Percentiles rank a stretch among this genome's conserved stretches.
phyloP scores from a whole-genome alignment of 2,888 invertebrate species.

The Lasioglossum calceatum region DNA sequence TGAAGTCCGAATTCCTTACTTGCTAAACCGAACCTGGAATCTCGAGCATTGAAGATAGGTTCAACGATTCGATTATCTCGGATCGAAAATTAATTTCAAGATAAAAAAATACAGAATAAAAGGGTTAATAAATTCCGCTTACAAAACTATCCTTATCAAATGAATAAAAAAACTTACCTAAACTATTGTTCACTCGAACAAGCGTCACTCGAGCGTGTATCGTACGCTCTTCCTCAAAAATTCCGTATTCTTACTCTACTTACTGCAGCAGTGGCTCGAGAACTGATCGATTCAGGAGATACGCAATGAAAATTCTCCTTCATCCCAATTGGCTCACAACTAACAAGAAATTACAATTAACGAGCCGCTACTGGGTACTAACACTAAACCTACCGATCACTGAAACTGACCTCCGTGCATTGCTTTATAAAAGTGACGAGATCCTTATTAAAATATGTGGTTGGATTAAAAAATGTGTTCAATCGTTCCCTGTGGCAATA shows the following conservation, averaged over 20 bases:
- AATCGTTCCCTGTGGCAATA: neutral
- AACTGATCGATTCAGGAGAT: neutral
- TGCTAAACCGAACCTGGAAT: neutral
- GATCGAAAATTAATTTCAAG: neutral
- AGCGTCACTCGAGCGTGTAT: neutral
- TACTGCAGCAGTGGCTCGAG: neutral
- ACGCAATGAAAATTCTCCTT: neutral
- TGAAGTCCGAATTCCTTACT: neutral
- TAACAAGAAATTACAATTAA: neutral
- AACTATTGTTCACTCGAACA: constrained; percentile 10
- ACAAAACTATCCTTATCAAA: neutral
- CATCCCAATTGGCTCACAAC: neutral
- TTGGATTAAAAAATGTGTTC: neutral
- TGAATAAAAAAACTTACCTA: constrained; percentile 14
- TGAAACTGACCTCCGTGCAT: neutral
- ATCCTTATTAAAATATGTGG: neutral
- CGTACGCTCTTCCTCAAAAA: neutral
- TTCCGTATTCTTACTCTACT: neutral
- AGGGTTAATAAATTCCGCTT: neutral
- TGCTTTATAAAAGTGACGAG: neutral
- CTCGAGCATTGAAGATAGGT: neutral
- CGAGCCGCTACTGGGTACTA: neutral
- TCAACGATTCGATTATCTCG: neutral
- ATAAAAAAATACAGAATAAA: neutral
- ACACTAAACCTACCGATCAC: neutral